These are phyloP conservation scores for Drosophila meridiana DNA, from an alignment of 2,888 invertebrate species.

Conservation along the genomic window DNA sequence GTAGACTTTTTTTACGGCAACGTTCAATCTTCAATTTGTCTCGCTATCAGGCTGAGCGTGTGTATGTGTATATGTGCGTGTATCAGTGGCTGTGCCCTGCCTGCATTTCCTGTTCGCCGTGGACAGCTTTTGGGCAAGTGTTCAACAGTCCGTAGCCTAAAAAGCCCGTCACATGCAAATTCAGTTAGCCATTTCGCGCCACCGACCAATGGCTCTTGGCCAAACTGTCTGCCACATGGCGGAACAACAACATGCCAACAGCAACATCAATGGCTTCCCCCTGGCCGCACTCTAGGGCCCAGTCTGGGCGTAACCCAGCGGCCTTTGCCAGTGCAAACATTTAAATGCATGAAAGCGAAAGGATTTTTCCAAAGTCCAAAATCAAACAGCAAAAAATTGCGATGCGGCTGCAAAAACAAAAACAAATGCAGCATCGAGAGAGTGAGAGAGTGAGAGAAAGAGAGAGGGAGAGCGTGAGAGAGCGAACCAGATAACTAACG, in stretches of 20 bases:
- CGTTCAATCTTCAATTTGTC: constrained; percentile 57
- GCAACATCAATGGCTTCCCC: constrained; percentile 12
- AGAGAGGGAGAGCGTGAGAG: background rate
- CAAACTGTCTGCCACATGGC: constrained; percentile 67
- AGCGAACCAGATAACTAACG: constrained; percentile 57
- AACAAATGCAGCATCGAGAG: constrained; percentile 28
- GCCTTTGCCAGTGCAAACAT: constrained; percentile 66
- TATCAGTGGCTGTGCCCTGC: background rate
- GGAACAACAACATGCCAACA: constrained; percentile 21
- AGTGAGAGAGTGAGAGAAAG: background rate
- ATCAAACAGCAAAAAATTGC: constrained; percentile 74
- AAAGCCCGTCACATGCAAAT: constrained; percentile 53
- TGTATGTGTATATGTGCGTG: background rate
- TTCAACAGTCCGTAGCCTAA: constrained; percentile 24
- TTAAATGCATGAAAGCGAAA: constrained; percentile 85
- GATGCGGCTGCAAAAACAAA: constrained; percentile 65
- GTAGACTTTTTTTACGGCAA: constrained; percentile 20
- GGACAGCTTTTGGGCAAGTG: constrained; percentile 23
- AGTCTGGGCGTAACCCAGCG: constrained; percentile 24
- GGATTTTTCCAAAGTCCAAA: constrained; percentile 82
- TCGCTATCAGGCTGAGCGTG: constrained; percentile 8
- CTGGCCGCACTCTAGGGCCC: constrained; percentile 10
- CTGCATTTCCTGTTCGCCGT: constrained; percentile 48
- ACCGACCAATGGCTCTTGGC: constrained; percentile 55
- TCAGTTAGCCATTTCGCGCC: constrained; percentile 59